A percentile compares a stretch with the other conserved stretches of the same genome.
These are phyloP conservation scores for Hylaeus volcanicus DNA, from an alignment of 1,140 invertebrate genomes.

Conservation along the genomic window DNA sequence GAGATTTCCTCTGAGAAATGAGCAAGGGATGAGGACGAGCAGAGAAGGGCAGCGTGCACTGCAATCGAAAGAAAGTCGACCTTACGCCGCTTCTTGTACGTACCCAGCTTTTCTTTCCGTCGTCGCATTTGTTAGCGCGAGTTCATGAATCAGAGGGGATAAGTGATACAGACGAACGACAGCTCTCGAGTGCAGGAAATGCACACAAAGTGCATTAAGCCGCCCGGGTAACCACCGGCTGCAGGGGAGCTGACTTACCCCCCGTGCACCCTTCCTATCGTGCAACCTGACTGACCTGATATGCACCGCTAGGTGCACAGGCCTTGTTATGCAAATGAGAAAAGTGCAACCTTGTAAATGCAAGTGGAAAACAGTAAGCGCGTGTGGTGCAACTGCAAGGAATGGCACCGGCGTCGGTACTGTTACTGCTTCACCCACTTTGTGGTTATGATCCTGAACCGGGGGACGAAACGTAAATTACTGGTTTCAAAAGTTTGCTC, in stretches of 20 bases:
- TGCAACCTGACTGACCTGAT: conserved; percentile 60
- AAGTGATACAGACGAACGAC: conserved; percentile 29
- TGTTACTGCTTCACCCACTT: conserved; percentile 20
- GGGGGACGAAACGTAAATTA: too few relatives aligned
- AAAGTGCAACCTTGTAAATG: conserved; percentile 57
- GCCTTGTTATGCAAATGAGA: conserved; percentile 68
- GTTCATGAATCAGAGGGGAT: conserved; percentile 44
- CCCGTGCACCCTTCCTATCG: conserved; percentile 37
- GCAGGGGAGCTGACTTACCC: conserved; percentile 51
- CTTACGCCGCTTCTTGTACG: too few relatives aligned
- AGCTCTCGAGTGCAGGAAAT: conserved; percentile 34
- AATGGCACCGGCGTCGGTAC: not conserved
- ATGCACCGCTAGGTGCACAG: conserved; percentile 55
- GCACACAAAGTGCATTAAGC: conserved; percentile 56
- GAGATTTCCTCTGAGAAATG: too few relatives aligned
- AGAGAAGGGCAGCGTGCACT: too few relatives aligned
- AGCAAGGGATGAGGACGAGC: too few relatives aligned
- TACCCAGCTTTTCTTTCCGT: too few relatives aligned
- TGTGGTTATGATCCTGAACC: not conserved
- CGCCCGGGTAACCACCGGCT: conserved; percentile 30
- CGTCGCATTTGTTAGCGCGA: conserved; percentile 12
- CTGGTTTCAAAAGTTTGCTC: too few relatives aligned
- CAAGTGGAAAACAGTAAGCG: conserved; percentile 54
- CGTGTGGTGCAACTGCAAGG: not conserved
- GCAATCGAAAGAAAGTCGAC: too few relatives aligned